Evolutionary conservation across 2,888 invertebrate species (phyloP).

Genomic region (Volucella inanis): DNA sequence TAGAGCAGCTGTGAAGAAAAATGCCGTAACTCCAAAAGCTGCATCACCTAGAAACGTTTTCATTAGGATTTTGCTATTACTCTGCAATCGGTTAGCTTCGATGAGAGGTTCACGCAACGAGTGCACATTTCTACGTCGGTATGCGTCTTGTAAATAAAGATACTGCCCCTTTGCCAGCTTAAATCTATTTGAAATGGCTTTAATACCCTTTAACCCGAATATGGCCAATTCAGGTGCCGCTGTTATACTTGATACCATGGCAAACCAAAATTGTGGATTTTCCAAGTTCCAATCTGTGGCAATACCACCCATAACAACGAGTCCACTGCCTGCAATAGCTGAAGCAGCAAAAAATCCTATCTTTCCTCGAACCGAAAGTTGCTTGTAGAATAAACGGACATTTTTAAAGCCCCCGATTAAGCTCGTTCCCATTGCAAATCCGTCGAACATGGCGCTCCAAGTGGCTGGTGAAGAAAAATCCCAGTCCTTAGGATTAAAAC

Average conservation of each 20-base stretch:
- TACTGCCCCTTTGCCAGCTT: neutral
- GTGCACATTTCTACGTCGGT: neutral
- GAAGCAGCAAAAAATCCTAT: neutral
- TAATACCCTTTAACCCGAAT: neutral
- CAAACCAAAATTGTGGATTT: constrained; percentile 33
- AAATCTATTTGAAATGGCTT: no score
- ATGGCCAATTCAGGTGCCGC: constrained; percentile 22
- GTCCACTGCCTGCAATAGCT: constrained; percentile 2
- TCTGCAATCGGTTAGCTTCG: neutral
- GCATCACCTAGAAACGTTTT: neutral
- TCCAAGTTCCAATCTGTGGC: constrained; percentile 33
- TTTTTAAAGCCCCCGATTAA: neutral
- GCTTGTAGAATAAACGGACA: neutral
- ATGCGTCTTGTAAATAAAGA: neutral
- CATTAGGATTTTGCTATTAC: no score
- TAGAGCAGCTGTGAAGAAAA: neutral
- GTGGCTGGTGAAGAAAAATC: constrained; percentile 33
- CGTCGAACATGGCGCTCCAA: constrained; percentile 26
- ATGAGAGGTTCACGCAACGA: neutral
- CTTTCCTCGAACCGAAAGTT: neutral
- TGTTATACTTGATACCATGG: constrained; percentile 5
- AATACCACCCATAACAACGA: constrained; percentile 27
- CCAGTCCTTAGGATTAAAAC: constrained; percentile 14
- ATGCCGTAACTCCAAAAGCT: constrained; percentile 5
- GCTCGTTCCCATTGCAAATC: constrained; percentile 35